Conservation (phyloP, 2,888 invertebrate genomes). For the Acanthococcus lagerstroemiae region DNA sequence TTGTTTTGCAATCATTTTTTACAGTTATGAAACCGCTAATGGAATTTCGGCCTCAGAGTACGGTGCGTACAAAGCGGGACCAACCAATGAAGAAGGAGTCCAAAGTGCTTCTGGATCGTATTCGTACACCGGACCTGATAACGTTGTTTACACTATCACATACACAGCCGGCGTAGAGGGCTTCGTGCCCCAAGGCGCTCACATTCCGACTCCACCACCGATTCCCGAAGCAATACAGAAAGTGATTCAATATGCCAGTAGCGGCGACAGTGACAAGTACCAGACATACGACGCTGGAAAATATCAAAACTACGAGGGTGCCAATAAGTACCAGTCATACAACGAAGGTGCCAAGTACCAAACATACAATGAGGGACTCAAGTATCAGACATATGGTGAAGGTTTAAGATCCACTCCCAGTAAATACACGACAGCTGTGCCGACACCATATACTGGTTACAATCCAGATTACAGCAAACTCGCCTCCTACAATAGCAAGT, state of each 20-base stretch:
- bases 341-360: not conserved
- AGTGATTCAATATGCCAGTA: slow-evolving; percentile 3
- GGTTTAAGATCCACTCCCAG: not conserved
- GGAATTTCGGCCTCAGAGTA: slow-evolving; percentile 61
- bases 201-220: slow-evolving; percentile 40
- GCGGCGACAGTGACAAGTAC: not conserved
- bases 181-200: slow-evolving; percentile 39
- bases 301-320: not conserved
- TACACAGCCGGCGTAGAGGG: slow-evolving; percentile 67
- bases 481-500: slow-evolving; percentile 3
- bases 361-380: not conserved
- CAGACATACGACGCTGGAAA: not conserved
- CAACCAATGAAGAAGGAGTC: slow-evolving; percentile 37
- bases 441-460: slow-evolving; percentile 17
- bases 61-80: slow-evolving; percentile 56
- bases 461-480: slow-evolving; percentile 6
- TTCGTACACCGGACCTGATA: slow-evolving; percentile 63
- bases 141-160: slow-evolving; percentile 48
- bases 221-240: slow-evolving; percentile 39
- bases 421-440: slow-evolving; percentile 22
- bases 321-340: not conserved
- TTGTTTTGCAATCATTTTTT: too few species aligned
- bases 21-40: slow-evolving; percentile 64
- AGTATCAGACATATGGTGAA: not conserved
- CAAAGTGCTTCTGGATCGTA: slow-evolving; percentile 43